Base-by-base conservation (phyloP, 2,797 vertebrate genomes). In the Hephaestus fuliginosus region DNA sequence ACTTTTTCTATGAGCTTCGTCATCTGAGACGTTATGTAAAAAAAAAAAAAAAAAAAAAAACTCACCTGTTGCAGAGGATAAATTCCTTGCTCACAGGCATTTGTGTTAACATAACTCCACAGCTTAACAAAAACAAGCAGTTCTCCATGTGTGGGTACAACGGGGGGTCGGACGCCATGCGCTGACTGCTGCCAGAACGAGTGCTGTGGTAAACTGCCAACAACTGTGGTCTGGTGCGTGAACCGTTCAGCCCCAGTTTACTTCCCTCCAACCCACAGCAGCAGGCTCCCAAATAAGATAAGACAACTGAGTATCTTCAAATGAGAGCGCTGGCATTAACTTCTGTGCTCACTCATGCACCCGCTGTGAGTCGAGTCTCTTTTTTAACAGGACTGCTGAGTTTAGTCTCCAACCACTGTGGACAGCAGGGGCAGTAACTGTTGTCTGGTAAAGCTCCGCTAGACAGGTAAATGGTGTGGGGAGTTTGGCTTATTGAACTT, bases 401-500 rank as follows among this genome's bases (percentile, higher is more conserved):
- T 43, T 69, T 66, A 48, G 52, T 63, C 25, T 75, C 56, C 43
- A 18, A 30, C 52, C 56, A 58, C 56, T 39, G 41, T n/a, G 70
- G 63, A 52, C 72, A 53, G 69, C 67, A 13, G 69, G 61, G 76
- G 71, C 20, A 53, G 62, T 33, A 56, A 63, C 28, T 51, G 74
- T 43, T 76, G 61, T 76, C 56, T 66, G 70, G 75, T 68, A 66
- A 64, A 53, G 70, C 83, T 82, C 43, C 14, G n/a, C 14, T 48
- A 52, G 75, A 81, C 76, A 70, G 61, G 79, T 73, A 77, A 86
- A 82, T 65, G 52, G 70, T 79, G 64, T 57, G 70, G 52, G 49
- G 69, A 64, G 69, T 81, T 60, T 78, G 76, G 75, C 80, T 78
- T 82, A 51, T 81, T 86, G 78, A 88, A 84, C 78, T 85, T 78